Evolutionary conservation across 2,888 invertebrate species (phyloP), one percentile per base, ranked within the genome.

Genomic region (Arctia plantaginis): DNA sequence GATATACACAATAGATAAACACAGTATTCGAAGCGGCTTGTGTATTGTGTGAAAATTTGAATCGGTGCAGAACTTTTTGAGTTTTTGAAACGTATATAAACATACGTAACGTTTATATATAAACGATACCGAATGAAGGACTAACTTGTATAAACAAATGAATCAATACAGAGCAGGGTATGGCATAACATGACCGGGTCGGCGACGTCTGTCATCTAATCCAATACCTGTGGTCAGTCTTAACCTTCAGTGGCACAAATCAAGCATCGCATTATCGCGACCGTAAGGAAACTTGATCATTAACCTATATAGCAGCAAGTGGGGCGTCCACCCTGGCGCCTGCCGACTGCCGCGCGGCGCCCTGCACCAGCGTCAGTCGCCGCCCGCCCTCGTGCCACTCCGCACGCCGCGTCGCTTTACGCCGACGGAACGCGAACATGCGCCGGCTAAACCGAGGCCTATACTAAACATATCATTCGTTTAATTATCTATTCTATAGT

Each of bases 381-480:
- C 93, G 93, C 93, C 93, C 90, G 93, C 91, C 91, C 91, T 87
- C 88, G 89, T 88, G 87, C 87, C 85, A 86, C 86, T 82, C 83
- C 87, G 90, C 90, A 85, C 91, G 90, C 86, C 27, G 85, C 82
- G 83, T 78, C 79, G 81, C 79, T 77, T 66, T 67, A 70, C 70
- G 76, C 80, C 78, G 78, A 82, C 80, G 73, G 27, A 44, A 33
- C 67, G 75, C 75, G 69, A 80, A 75, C 76, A 82, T 78, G 83
- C 81, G 84, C 82, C 82, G 82, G 81, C 81, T 78, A 74, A 86
- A 80, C 83, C 78, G 92, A 91, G 91, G 93, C 93, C 93, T 90
- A 86, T 89, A 86, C 85, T 86, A 92, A 89, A 95, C 94, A 95
- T 95, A 94, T 94, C 94, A 94, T 85, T 88, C 88, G 85, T 84